Evolutionary conservation across 2,797 vertebrate species (phyloP), one percentile per base, ranked within the genome.

Genomic region (Danio aesculapii): DNA sequence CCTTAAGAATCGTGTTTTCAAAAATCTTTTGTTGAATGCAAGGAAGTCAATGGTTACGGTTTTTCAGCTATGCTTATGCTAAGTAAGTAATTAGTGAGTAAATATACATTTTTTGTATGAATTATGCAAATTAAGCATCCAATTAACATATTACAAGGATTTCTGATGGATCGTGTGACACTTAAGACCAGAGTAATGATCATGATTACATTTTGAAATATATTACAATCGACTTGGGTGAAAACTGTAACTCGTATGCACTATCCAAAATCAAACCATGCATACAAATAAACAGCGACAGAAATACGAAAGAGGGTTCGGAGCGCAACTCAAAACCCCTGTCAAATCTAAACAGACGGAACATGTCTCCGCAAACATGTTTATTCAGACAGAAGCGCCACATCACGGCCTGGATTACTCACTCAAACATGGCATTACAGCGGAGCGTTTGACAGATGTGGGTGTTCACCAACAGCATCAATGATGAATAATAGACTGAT

Each of bases 401-500:
- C 21, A 53, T 69, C 67, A 69, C 4, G 7, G 59, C 68, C 50
- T 71, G 50, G 39, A 71, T 71, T 55, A 55, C 50, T 55, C 68
- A 19, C 68, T 70, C 50, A 62, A 62, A 62, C 59, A 6, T 47
- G 53, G 13, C 63, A 58, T 57, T 17, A 17, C 57, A 49, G 46
- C 70, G 4, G 44, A 58, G 44, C 19, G 10, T 39, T 67, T 30
- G 43, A 39, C 55, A 58, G 52, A 77, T 39, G 43, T 17, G 19
- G 44, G 43, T 59, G 63, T 67, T 77, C 52, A 46, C 53, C 43
- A 68, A 41, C 46, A 62, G 46, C 47, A 75, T 52, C n/a, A 62
- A 62, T 21, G 17, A 44, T 71, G 16, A 78, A 47, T 52, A 61
- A 61, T 21, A 19, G 3, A 71, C 76, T 9, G 8, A 8, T 19